phyloP scores from a whole-genome alignment of 1,140 invertebrate genomes.

The Aphaenogaster floridana region DNA sequence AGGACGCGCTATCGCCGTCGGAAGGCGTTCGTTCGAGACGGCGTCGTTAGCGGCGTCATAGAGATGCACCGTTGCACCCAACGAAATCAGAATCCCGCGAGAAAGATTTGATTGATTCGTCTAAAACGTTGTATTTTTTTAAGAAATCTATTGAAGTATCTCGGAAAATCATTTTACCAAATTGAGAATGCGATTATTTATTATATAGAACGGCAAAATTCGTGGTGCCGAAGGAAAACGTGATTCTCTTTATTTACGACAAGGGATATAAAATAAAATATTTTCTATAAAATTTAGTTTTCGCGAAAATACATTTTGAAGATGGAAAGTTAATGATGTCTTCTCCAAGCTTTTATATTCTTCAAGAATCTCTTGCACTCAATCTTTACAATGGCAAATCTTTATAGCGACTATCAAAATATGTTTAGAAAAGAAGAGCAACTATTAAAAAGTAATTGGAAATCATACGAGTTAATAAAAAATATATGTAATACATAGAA shows the following conservation, averaged over 20 bases:
- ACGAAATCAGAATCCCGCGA: background rate
- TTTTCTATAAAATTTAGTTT: background rate
- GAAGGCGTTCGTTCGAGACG: conserved; percentile 69
- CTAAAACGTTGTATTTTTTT: background rate
- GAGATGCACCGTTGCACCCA: background rate
- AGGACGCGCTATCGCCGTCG: conserved; percentile 73
- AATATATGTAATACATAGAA: background rate
- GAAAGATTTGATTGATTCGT: background rate
- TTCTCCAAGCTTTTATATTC: background rate
- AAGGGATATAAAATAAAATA: background rate
- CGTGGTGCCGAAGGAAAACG: background rate
- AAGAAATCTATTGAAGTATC: background rate
- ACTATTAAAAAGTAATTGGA: background rate
- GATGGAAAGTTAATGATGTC: background rate
- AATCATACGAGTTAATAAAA: background rate
- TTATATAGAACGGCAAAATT: background rate
- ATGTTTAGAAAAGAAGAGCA: background rate
- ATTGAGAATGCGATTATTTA: background rate
- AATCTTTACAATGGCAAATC: background rate
- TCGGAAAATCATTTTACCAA: background rate
- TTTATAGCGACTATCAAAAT: background rate
- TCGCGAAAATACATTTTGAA: background rate
- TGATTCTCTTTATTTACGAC: background rate
- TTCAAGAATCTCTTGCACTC: background rate
- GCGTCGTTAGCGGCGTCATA: conserved; percentile 11